Evolutionary conservation across 2,888 invertebrate species (phyloP), one percentile per base, ranked within the genome.

Genomic region (Cyclophora albipunctata): DNA sequence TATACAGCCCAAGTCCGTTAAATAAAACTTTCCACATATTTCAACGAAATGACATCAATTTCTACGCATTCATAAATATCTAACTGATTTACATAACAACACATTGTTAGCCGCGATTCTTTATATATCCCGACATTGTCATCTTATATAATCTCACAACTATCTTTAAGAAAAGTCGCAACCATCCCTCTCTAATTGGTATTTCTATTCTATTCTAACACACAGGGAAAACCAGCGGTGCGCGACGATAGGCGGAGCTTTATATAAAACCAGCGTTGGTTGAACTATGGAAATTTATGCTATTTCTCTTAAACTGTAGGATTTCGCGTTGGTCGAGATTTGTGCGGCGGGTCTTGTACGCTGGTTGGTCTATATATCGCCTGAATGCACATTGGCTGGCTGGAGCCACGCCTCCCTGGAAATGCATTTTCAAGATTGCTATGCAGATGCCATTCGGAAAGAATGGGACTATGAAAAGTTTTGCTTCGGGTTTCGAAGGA

Each of bases 301-400:
- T 37, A 57, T 59, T 59, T 57, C 58, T 73, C 70, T 73, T 71
- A 63, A 52, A 47, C 54, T 51, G 60, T 58, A 63, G 43, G 51
- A 55, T 64, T 73, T 70, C 62, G 53, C 51, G 61, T 67, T 40
- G 47, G 49, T n/a, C 53, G 58, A 53, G 46, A 55, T 54, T 55
- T 69, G 67, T 73, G 63, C 54, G 69, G 78, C 2, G 64, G 78
- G 48, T 69, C 77, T 54, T 34, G 20, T 45, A 33, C 2, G 47
- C 33, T 82, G 82, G 84, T 60, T 75, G 81, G 71, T 72, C 82
- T 84, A 87, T 75, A 84, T 82, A 85, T 81, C 87, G 89, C 86
- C 82, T 87, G 85, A 86, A 52, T 89, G 86, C 84, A 88, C 89
- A 89, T 89, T 89, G 89, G 88, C 78, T 82, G 86, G 79, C 78